Base-by-base conservation (phyloP, 2,888 invertebrate genomes). In the Uloborus plumipes region DNA sequence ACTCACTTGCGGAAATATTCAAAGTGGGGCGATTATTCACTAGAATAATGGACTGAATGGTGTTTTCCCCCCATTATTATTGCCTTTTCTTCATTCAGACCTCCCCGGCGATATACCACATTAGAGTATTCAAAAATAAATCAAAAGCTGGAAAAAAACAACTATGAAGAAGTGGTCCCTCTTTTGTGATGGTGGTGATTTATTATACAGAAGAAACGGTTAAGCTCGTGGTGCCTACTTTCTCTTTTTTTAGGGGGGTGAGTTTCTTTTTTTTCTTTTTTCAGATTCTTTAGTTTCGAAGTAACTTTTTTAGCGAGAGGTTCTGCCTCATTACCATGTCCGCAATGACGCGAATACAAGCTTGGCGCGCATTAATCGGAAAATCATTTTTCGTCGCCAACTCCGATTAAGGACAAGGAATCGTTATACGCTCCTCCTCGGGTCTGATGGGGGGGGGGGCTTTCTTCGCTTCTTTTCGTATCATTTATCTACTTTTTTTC, bases 1-100 rank as follows among this genome's bases (percentile, higher is more conserved):
- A 81, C 80, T 81, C 80, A 81, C 80, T 81, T 81, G 74, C 80
- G 80, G 80, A 81, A 81, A 81, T 81, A 81, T 81, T 81, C 80
- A 81, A 81, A 81, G 80, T 81, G 80, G 74, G 74, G 74, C 80
- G 70, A 81, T 81, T 81, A 81, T 81, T 81, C 80, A 81, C 74
- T 50, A 81, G 70, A 70, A 81, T 81, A 81, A 81, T 81, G 74
- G 73, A 67, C 65, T 70, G 71, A 81, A 74, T 70, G 74, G 74
- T 64, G 75, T 81, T 81, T 80, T 74, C 59, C 51, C 69, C 49
- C 18, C 18, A 16, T 62, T 31, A 62, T 62, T 62, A 47, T 64
- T 62, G 71, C 64, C 64, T 64, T 64, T 64, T 64, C 64, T 47
- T 47, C 49, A 39, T 64, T 64, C 49, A 64, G 64, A 47, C 47